phyloP scores from a whole-genome alignment of 2,113 vertebrate genomes.

The Pterocles gutturalis region DNA sequence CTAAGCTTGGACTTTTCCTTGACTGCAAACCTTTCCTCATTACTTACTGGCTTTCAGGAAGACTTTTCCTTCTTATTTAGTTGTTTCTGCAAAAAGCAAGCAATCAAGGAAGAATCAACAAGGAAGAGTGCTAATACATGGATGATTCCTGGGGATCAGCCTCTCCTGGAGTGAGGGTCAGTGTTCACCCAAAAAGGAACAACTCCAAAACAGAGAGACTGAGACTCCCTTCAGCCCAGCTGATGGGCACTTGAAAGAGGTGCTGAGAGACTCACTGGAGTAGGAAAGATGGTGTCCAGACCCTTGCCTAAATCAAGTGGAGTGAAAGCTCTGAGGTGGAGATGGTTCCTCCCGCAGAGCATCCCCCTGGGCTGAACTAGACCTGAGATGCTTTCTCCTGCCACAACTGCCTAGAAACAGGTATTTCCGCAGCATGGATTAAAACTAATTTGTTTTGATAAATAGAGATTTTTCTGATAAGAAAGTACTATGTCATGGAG shows the following conservation, averaged over 20 bases:
- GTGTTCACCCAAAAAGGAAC: background rate
- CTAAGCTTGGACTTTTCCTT: background rate
- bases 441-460: slow-evolving; percentile 39
- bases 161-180: background rate
- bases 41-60: background rate
- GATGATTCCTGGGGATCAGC: background rate
- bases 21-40: background rate
- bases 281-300: background rate
- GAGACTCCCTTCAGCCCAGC: background rate
- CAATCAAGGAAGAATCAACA: background rate
- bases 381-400: background rate
- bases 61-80: background rate
- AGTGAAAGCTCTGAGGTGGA: background rate
- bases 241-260: background rate
- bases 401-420: background rate
- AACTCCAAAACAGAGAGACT: background rate
- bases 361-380: background rate
- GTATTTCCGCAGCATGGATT: background rate
- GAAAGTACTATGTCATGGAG: slow-evolving; percentile 22
- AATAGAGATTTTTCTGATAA: slow-evolving; percentile 18
- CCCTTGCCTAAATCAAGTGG: background rate
- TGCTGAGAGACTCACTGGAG: background rate
- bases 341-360: background rate
- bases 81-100: background rate
- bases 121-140: background rate